Evolutionary conservation across 2,797 vertebrate genomes (phyloP).

Genomic region (Perodicticus potto): DNA sequence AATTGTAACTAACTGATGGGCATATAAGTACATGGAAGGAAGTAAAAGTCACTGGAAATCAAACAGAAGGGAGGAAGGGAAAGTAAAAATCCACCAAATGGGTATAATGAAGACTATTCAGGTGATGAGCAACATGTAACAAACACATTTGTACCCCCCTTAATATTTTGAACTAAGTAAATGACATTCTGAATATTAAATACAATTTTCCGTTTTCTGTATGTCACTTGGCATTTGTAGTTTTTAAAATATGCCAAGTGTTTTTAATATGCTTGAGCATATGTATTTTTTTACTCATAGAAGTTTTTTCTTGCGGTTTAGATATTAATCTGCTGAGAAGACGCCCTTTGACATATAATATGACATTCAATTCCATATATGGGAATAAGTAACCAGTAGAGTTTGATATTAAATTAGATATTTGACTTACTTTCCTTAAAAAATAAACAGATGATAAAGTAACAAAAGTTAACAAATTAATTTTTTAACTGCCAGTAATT

Average conservation of each 20-base stretch:
- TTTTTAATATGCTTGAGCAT: slow-evolving; percentile 52
- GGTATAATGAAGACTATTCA: no score
- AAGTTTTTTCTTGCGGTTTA: slow-evolving; percentile 26
- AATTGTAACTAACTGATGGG: no score
- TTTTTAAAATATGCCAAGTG: slow-evolving; percentile 15
- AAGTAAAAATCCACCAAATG: no score
- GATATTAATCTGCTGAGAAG: slow-evolving; percentile 62
- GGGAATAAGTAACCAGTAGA: slow-evolving; percentile 55
- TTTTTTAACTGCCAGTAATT: slow-evolving; percentile 39
- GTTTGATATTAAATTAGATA: slow-evolving; percentile 40
- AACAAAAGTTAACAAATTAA: slow-evolving; percentile 13
- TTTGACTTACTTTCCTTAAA: slow-evolving; percentile 34
- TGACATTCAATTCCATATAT: slow-evolving; percentile 28
- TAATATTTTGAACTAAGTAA: background rate
- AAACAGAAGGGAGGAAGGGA: no score
- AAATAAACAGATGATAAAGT: background rate
- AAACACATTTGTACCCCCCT: no score
- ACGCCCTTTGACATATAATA: background rate
- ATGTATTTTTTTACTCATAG: slow-evolving; percentile 52
- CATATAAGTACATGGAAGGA: no score
- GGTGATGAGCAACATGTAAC: no score
- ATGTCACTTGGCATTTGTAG: slow-evolving; percentile 50
- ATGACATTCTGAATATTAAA: slow-evolving; percentile 60
- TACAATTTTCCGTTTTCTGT: background rate
- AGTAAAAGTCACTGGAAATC: no score